A percentile compares a stretch with the other conserved stretches of the same genome.
phyloP scores from a whole-genome alignment of 2,888 invertebrate species.

The Arrhopalites spinosus region DNA sequence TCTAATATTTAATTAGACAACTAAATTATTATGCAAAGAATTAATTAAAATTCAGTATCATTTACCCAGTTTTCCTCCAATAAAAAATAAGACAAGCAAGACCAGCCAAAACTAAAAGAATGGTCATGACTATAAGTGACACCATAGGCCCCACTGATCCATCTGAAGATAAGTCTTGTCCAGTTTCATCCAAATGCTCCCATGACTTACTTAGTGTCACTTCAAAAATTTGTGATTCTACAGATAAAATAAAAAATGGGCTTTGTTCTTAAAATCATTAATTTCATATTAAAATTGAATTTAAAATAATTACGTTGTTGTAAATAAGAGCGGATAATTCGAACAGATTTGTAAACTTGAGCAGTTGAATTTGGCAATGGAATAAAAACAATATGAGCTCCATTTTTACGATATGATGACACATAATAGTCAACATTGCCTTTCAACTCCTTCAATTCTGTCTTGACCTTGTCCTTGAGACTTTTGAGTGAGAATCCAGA shows the following conservation, averaged over 20 bases:
- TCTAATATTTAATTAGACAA: not conserved
- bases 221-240: slow-evolving; percentile 37
- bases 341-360: not conserved
- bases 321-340: not conserved
- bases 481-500: slow-evolving; percentile 34
- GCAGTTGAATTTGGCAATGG: slow-evolving; percentile 25
- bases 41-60: not conserved
- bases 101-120: slow-evolving; percentile 39
- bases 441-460: slow-evolving; percentile 13
- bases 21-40: not conserved
- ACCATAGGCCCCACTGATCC: slow-evolving; percentile 40
- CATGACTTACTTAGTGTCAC: slow-evolving; percentile 45
- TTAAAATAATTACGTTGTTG: slow-evolving; percentile 11
- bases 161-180: slow-evolving; percentile 7
- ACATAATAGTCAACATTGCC: slow-evolving; percentile 30
- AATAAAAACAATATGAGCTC: slow-evolving; percentile 41
- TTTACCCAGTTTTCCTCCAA: slow-evolving; percentile 41
- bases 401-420: slow-evolving; percentile 34
- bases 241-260: no score
- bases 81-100: slow-evolving; percentile 46
- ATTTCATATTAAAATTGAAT: slow-evolving; percentile 4
- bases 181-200: slow-evolving; percentile 37
- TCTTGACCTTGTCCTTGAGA: slow-evolving; percentile 34
- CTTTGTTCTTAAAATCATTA: not conserved
- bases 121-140: slow-evolving; percentile 45